A percentile compares a stretch with the other conserved stretches of the same genome.
Conservation (phyloP, 2,113 vertebrate genomes). For the Heterotis niloticus region DNA sequence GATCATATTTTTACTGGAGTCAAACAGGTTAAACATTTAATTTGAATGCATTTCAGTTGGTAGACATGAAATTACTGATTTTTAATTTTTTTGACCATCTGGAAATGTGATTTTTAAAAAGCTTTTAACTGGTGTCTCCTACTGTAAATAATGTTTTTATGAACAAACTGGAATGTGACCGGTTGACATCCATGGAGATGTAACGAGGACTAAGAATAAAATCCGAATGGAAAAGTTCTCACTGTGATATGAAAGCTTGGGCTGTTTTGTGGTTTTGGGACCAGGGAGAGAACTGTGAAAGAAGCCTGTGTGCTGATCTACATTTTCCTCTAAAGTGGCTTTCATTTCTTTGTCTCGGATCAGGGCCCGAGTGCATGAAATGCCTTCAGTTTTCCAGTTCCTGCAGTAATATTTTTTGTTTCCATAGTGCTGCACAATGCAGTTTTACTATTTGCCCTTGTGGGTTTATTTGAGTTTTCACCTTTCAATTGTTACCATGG, state of each 20-base stretch:
- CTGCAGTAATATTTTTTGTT: too few species aligned
- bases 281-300: neutral
- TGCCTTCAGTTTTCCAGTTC: too few species aligned
- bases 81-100: too few species aligned
- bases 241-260: neutral
- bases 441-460: too few species aligned
- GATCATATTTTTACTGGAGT: too few species aligned
- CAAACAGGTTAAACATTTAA: too few species aligned
- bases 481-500: too few species aligned
- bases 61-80: too few species aligned
- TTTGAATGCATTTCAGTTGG: too few species aligned
- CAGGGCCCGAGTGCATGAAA: too few species aligned
- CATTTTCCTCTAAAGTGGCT: neutral
- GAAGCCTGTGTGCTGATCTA: neutral
- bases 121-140: constrained; percentile 20
- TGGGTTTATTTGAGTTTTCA: too few species aligned
- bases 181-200: neutral
- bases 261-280: neutral
- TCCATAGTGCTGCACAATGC: too few species aligned
- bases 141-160: constrained; percentile 47
- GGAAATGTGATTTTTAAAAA: neutral
- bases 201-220: neutral
- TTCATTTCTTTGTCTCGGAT: neutral
- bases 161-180: neutral
- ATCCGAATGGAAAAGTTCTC: neutral